phyloP scores from a whole-genome alignment of 2,888 invertebrate species.

The Ectobius pallidus region DNA sequence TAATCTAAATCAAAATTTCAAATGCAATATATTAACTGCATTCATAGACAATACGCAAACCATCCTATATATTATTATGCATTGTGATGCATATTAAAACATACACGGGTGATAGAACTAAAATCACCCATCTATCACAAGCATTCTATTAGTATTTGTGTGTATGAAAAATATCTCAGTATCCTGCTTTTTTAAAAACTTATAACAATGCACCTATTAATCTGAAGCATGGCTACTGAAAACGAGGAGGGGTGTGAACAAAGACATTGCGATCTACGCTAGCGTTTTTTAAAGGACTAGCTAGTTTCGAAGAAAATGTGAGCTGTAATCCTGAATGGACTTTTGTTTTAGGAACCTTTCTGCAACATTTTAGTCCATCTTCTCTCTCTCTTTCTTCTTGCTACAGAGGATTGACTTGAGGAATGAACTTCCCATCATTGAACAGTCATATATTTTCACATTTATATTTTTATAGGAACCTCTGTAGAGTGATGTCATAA shows the following conservation, averaged over 20 bases:
- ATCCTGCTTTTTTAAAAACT: background rate
- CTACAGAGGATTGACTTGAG: background rate
- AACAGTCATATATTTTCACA: background rate
- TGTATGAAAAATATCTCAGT: slow-evolving; percentile 25
- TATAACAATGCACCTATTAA: background rate
- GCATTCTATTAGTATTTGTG: slow-evolving; percentile 7
- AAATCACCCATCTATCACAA: slow-evolving; percentile 13
- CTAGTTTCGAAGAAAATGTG: slow-evolving; percentile 14
- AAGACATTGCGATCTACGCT: background rate
- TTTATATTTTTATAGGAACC: slow-evolving; percentile 33
- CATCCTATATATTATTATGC: background rate
- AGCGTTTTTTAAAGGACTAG: slow-evolving; percentile 10
- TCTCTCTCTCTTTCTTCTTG: slow-evolving; percentile 14
- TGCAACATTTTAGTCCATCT: slow-evolving; percentile 15
- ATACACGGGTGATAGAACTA: slow-evolving; percentile 3
- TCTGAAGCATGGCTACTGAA: slow-evolving; percentile 9
- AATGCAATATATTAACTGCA: background rate
- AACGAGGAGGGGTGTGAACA: background rate
- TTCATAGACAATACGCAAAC: background rate
- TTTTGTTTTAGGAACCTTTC: slow-evolving; percentile 27
- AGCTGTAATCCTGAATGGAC: slow-evolving; percentile 9
- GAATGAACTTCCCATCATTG: background rate
- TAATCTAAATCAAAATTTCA: background rate
- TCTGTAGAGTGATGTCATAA: slow-evolving; percentile 37
- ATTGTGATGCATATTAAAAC: background rate